phyloP scores from a whole-genome alignment of 2,888 invertebrate genomes.

The Choreutis nemorana region DNA sequence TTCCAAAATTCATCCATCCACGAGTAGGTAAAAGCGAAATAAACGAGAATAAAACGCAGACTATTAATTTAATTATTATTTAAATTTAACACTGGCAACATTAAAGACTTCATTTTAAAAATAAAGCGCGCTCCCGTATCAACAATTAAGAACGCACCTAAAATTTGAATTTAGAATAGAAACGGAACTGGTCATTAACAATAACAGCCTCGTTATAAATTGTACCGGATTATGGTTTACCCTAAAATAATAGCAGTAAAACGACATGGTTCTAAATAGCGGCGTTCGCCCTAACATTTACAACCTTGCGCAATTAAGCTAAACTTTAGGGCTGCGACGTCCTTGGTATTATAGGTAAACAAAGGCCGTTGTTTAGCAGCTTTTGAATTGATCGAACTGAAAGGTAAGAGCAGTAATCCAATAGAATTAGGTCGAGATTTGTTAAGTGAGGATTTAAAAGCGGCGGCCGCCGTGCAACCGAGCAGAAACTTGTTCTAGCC shows the following conservation, averaged over 20 bases:
- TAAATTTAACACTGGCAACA: too few species aligned
- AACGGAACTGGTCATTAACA: conserved; percentile 9
- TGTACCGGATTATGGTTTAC: conserved; percentile 2
- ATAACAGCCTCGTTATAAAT: neutral
- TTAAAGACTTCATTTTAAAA: too few species aligned
- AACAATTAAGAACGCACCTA: conserved; percentile 1
- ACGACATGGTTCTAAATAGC: conserved; percentile 8
- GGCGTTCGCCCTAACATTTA: conserved; percentile 7
- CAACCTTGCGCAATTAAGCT: conserved; percentile 1
- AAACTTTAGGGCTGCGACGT: conserved; percentile 1
- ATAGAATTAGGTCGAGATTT: conserved; percentile 19
- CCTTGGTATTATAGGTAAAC: conserved; percentile 28
- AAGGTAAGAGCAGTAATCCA: conserved; percentile 31
- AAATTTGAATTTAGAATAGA: conserved; percentile 4
- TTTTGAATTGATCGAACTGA: conserved; percentile 33
- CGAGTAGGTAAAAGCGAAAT: too few species aligned
- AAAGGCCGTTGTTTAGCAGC: conserved; percentile 24
- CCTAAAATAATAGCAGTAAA: conserved; percentile 7
- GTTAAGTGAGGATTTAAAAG: too few species aligned
- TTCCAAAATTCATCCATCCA: conserved; percentile 14
- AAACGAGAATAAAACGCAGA: too few species aligned
- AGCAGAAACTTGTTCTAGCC: too few species aligned
- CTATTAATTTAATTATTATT: too few species aligned
- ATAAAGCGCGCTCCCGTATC: too few species aligned
- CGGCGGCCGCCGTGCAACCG: too few species aligned